phyloP scores from a whole-genome alignment of 1,140 invertebrate genomes.

The Arctopsyche grandis region DNA sequence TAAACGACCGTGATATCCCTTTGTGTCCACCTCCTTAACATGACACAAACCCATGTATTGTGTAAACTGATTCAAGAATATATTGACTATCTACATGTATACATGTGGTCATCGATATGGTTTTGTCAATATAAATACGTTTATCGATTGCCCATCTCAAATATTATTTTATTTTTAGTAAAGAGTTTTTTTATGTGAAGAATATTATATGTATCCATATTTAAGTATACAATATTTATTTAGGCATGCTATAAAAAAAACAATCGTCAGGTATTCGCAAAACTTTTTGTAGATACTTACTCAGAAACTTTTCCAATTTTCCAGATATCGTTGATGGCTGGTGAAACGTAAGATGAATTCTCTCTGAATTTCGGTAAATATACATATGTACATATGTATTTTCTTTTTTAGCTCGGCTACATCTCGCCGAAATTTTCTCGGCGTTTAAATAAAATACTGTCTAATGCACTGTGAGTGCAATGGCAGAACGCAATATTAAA shows the following conservation, averaged over 20 bases:
- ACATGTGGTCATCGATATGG: too few relatives aligned
- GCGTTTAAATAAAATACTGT: too few relatives aligned
- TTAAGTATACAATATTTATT: too few relatives aligned
- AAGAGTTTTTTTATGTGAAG: too few relatives aligned
- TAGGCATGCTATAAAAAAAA: neutral
- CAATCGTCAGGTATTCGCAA: neutral
- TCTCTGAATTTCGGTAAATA: neutral
- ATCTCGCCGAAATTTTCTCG: too few relatives aligned
- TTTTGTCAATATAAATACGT: too few relatives aligned
- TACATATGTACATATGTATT: too few relatives aligned
- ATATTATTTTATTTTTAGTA: too few relatives aligned
- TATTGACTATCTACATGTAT: neutral
- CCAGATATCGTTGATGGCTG: neutral
- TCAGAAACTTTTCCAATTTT: neutral
- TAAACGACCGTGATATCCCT: neutral
- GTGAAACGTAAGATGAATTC: neutral
- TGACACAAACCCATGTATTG: neutral
- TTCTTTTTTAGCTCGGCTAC: neutral
- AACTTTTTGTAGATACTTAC: neutral
- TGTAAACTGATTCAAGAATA: conserved; percentile 1
- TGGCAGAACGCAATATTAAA: too few relatives aligned
- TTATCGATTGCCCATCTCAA: too few relatives aligned
- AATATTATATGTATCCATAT: too few relatives aligned
- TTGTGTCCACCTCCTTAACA: neutral
- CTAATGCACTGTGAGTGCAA: too few relatives aligned